A percentile compares a stretch with the other conserved stretches of the same genome.
Conservation (phyloP, 1,140 invertebrate genomes). For the Oreohelix idahoensis region DNA sequence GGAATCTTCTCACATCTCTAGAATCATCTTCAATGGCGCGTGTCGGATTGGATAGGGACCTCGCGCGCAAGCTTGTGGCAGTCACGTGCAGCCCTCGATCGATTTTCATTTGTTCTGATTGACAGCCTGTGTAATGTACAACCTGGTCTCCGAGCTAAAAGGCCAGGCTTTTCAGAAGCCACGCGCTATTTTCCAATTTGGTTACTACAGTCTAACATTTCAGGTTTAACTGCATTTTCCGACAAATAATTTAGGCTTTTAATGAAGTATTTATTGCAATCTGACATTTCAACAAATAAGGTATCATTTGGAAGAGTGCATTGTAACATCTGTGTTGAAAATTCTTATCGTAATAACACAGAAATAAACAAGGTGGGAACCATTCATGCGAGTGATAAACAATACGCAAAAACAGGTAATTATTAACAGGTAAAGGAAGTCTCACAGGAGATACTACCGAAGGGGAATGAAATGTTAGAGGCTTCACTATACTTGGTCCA, state of each 20-base stretch:
- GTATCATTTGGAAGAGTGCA: not conserved
- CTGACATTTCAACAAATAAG: not conserved
- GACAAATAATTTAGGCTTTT: not conserved
- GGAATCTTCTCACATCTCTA: too few species aligned
- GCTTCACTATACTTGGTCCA: too few species aligned
- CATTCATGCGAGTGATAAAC: too few species aligned
- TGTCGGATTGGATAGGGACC: not conserved
- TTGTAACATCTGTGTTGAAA: not conserved
- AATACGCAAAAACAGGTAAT: too few species aligned
- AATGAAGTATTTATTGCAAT: not conserved
- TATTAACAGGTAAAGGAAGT: too few species aligned
- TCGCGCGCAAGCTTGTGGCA: not conserved
- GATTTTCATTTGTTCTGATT: conserved; percentile 7
- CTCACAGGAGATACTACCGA: too few species aligned
- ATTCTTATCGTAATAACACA: too few species aligned
- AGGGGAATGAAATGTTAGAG: too few species aligned
- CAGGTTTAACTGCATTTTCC: not conserved
- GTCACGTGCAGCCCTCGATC: not conserved
- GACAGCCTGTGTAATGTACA: conserved; percentile 9
- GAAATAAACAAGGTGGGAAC: too few species aligned
- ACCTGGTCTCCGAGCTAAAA: not conserved
- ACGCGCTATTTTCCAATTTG: not conserved
- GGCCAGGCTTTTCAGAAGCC: not conserved
- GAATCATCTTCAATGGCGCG: not conserved
- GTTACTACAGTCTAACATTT: not conserved